Evolutionary conservation across 1,140 invertebrate species (phyloP).

Genomic region (Lordiphosa collinella): DNA sequence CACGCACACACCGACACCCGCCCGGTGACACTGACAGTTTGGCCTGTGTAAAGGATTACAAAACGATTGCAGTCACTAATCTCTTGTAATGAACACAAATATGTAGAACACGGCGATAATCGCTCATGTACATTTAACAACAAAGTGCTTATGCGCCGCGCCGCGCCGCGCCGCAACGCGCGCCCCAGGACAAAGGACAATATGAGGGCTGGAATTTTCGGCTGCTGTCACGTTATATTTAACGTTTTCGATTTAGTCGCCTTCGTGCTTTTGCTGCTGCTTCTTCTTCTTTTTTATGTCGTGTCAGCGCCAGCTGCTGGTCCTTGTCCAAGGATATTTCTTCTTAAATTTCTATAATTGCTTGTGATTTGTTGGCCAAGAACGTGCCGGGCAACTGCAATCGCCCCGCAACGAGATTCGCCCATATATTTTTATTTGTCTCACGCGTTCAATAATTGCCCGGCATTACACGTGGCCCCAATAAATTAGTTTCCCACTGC

Average conservation of each 20-base stretch:
- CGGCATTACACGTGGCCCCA: constrained; percentile 69
- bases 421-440: constrained; percentile 72
- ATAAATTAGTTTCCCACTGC: constrained; percentile 56
- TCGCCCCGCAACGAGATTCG: constrained; percentile 51
- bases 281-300: constrained; percentile 59
- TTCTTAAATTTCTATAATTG: constrained; percentile 78
- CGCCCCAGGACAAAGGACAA: too few relatives aligned
- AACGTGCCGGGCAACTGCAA: constrained; percentile 72
- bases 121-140: constrained; percentile 68
- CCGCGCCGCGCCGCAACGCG: neutral
- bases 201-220: too few relatives aligned
- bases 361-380: constrained; percentile 76
- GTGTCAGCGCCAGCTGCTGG: constrained; percentile 68
- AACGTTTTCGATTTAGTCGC: constrained; percentile 69
- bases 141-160: constrained; percentile 52
- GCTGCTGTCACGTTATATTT: constrained; percentile 59
- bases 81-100: constrained; percentile 76
- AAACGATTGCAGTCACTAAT: constrained; percentile 68
- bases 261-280: constrained; percentile 6
- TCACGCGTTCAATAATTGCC: constrained; percentile 77
- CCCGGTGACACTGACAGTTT: constrained; percentile 10
- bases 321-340: constrained; percentile 50
- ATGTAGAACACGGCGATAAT: constrained; percentile 71
- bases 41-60: constrained; percentile 53
- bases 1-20: constrained; percentile 15